phyloP scores from a whole-genome alignment of 2,888 invertebrate species.

The Drosophila kambysellisi region DNA sequence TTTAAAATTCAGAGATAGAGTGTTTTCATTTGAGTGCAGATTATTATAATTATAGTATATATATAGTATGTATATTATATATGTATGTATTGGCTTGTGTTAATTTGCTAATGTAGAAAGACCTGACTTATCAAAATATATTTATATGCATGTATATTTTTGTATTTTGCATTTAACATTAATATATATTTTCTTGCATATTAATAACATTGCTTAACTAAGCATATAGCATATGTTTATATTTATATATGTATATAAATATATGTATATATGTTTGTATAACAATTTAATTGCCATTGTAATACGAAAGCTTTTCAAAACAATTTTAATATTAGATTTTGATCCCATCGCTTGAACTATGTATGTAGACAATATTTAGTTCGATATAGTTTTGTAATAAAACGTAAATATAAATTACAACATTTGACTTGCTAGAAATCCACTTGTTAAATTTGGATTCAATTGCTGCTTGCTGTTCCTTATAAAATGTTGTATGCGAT shows the following conservation, averaged over 20 bases:
- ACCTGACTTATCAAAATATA: slow-evolving; percentile 44
- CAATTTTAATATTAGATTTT: slow-evolving; percentile 43
- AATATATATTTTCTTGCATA: slow-evolving; percentile 29
- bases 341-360: slow-evolving; percentile 59
- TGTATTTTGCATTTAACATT: slow-evolving; percentile 27
- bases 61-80: not conserved
- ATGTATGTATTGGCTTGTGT: slow-evolving; percentile 21
- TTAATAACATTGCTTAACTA: slow-evolving; percentile 36
- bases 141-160: slow-evolving; percentile 9
- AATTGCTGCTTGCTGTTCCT: not conserved
- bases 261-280: slow-evolving; percentile 12
- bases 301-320: slow-evolving; percentile 41
- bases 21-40: slow-evolving; percentile 15
- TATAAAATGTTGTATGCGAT: slow-evolving; percentile 20
- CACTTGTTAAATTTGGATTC: slow-evolving; percentile 5
- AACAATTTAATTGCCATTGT: slow-evolving; percentile 30
- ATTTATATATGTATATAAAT: slow-evolving; percentile 3
- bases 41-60: not conserved
- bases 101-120: slow-evolving; percentile 35
- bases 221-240: slow-evolving; percentile 23
- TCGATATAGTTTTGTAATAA: slow-evolving; percentile 23
- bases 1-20: slow-evolving; percentile 11
- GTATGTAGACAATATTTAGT: slow-evolving; percentile 18
- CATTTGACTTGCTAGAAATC: not conserved
- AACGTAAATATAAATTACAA: slow-evolving; percentile 11